Conservation (phyloP, 2,888 invertebrate genomes). For the Lycaena phlaeas region DNA sequence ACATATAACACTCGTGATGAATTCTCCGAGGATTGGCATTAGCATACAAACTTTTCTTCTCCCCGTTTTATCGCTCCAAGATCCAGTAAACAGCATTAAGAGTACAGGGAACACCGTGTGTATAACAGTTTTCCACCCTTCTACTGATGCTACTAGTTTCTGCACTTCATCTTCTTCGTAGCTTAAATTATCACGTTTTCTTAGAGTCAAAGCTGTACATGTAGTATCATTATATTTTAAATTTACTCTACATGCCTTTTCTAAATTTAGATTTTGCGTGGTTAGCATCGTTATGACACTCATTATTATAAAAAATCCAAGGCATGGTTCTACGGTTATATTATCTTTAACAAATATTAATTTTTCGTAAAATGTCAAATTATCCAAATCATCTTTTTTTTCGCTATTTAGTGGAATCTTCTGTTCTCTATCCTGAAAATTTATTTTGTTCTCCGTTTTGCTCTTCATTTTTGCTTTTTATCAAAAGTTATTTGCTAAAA, state of each 20-base stretch:
- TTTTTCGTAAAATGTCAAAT: not conserved
- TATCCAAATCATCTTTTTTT: not conserved
- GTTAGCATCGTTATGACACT: conserved; percentile 79
- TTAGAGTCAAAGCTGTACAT: conserved; percentile 79
- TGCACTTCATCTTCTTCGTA: conserved; percentile 76
- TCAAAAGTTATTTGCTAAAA: too few relatives aligned
- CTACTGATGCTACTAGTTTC: conserved; percentile 65
- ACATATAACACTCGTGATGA: not conserved
- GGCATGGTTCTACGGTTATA: not conserved
- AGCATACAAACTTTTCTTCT: conserved; percentile 15
- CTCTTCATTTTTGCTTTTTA: too few relatives aligned
- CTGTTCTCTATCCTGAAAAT: not conserved
- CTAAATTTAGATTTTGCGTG: conserved; percentile 86
- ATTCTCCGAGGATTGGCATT: conserved; percentile 5
- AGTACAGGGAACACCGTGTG: conserved; percentile 39
- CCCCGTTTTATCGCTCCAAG: conserved; percentile 75
- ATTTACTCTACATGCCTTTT: conserved; percentile 88
- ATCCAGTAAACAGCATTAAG: conserved; percentile 63
- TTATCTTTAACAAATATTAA: not conserved
- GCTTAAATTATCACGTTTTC: conserved; percentile 78
- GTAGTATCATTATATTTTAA: conserved; percentile 77
- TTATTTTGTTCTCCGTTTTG: too few relatives aligned
- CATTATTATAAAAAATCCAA: conserved; percentile 72
- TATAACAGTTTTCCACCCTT: conserved; percentile 69
- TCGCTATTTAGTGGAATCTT: not conserved